These are phyloP conservation scores for Agriopis leucophaearia DNA, from an alignment of 2,888 invertebrate species.

Conservation along the genomic window DNA sequence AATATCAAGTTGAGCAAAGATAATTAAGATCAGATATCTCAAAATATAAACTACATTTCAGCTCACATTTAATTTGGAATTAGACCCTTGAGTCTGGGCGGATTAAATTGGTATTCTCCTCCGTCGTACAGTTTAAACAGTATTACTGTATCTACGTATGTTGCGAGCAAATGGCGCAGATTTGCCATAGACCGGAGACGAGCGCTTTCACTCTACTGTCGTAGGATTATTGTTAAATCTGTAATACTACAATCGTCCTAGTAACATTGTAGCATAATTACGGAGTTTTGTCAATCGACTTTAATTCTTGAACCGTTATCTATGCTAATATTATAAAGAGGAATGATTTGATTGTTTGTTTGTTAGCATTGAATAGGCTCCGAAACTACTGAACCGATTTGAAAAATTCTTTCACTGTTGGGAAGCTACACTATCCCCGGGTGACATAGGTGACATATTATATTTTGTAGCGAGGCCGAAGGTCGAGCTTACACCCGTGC, in stretches of 20 bases:
- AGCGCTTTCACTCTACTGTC: constrained; percentile 1
- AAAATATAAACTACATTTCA: constrained; percentile 37
- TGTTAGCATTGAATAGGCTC: no score
- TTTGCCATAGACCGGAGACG: constrained; percentile 10
- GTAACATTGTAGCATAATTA: neutral
- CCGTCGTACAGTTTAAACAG: constrained; percentile 25
- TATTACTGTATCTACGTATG: constrained; percentile 24
- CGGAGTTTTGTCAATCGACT: neutral
- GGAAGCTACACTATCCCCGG: no score
- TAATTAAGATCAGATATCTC: constrained; percentile 37
- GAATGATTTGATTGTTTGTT: no score
- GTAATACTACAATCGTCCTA: neutral
- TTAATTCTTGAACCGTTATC: no score
- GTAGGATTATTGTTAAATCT: constrained; percentile 1
- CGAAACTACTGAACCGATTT: no score
- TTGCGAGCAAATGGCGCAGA: constrained; percentile 21
- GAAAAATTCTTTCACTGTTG: no score
- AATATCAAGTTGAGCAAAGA: constrained; percentile 33
- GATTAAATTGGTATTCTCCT: constrained; percentile 32
- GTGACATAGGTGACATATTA: no score
- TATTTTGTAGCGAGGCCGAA: no score
- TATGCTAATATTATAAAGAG: no score
- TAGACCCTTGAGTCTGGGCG: constrained; percentile 36
- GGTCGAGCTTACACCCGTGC: no score
- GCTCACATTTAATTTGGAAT: constrained; percentile 36